Percentiles rank a stretch among this genome's conserved stretches.
Evolutionary conservation across 2,113 vertebrate species (phyloP).

Genomic region (Telmatochromis brichardi): DNA sequence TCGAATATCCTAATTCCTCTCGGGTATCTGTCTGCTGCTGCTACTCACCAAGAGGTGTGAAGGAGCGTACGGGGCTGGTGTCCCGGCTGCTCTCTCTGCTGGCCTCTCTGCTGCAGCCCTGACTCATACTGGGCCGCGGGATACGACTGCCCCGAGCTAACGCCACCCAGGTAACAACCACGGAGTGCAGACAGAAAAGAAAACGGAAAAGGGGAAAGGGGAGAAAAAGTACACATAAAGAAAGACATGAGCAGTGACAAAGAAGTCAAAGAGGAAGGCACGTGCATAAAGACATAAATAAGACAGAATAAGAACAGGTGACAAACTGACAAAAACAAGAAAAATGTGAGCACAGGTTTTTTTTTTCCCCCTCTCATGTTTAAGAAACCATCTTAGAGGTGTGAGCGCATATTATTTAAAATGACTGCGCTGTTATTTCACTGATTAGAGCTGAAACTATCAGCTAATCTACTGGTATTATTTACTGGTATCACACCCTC

Average conservation of each 20-base stretch:
- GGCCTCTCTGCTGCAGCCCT: conserved; percentile 97
- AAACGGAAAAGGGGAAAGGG: background rate
- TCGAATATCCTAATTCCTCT: background rate
- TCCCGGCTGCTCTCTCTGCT: conserved; percentile 98
- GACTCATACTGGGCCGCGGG: conserved; percentile 97
- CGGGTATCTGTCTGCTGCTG: background rate
- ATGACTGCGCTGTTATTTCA: background rate
- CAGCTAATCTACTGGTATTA: background rate
- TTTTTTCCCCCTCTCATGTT: fast-evolving
- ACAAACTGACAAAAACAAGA: background rate
- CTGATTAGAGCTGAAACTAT: background rate
- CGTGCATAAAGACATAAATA: conserved; percentile 6
- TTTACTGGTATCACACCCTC: background rate
- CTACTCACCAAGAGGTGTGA: conserved; percentile 92
- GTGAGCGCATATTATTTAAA: background rate
- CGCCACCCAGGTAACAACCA: conserved; percentile 51
- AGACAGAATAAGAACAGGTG: conserved; percentile 8
- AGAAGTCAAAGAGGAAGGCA: conserved; percentile 36
- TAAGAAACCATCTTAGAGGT: background rate
- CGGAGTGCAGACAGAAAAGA: background rate
- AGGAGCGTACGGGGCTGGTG: conserved; percentile 93
- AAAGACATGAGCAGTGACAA: conserved; percentile 7
- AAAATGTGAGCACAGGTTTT: background rate
- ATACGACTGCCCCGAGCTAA: conserved; percentile 94
- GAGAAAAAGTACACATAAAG: conserved; percentile 48